Evolutionary conservation across 2,888 invertebrate genomes (phyloP).

Genomic region (Lepidocyrtinus sp.): DNA sequence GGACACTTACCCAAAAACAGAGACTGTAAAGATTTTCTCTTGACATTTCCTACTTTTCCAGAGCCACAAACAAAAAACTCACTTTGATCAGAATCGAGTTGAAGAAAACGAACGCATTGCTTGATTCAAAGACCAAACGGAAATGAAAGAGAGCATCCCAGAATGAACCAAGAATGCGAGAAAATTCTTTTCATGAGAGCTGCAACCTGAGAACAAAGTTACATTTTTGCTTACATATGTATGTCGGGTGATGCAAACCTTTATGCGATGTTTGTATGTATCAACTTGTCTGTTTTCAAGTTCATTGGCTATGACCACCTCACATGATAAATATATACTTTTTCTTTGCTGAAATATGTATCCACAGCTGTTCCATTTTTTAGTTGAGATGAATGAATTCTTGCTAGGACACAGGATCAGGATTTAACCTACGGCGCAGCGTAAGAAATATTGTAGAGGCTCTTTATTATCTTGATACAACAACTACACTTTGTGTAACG

Average conservation of each 20-base stretch:
- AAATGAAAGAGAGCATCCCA: constrained; percentile 28
- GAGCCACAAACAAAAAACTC: neutral
- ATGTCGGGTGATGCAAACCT: neutral
- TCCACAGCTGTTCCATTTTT: neutral
- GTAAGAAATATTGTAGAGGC: neutral
- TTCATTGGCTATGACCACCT: constrained; percentile 48
- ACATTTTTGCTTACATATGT: neutral
- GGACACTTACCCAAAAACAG: constrained; percentile 51
- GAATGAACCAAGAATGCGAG: neutral
- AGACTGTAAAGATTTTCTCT: constrained; percentile 12
- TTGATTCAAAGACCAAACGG: constrained; percentile 25
- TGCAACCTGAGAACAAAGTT: neutral
- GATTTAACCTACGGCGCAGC: neutral
- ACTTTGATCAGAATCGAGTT: neutral
- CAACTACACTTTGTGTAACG: neutral
- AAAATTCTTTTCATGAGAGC: neutral
- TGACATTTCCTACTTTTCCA: constrained; percentile 2
- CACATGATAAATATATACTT: neutral
- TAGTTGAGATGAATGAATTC: neutral
- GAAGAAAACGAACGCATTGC: constrained; percentile 17
- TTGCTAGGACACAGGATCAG: too few relatives aligned
- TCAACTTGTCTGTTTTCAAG: constrained; percentile 23
- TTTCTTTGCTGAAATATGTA: neutral
- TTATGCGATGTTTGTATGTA: too few relatives aligned
- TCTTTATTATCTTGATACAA: neutral